Percentiles rank a stretch among this genome's conserved stretches.
Conservation (phyloP, 1,140 invertebrate genomes). For the Ceratoteleas bidentatus region DNA sequence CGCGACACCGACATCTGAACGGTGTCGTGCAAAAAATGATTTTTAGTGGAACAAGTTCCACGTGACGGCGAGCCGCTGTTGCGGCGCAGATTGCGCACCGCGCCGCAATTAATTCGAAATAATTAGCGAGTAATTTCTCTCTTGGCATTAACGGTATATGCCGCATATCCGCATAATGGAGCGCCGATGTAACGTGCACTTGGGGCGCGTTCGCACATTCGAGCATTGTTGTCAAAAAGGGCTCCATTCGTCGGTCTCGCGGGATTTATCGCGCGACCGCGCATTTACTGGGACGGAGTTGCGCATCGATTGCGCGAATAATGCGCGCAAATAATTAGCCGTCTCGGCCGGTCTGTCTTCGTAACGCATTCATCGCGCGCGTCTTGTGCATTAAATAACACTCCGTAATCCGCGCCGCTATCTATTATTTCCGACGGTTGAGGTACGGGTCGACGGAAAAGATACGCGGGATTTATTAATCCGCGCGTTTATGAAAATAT, state of each 20-base stretch:
- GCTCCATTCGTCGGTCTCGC: conserved; percentile 5
- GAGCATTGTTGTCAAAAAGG: conserved; percentile 62
- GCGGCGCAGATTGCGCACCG: conserved; percentile 49
- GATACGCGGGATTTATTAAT: conserved; percentile 65
- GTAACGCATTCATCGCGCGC: conserved; percentile 39
- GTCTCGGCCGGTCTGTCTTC: conserved; percentile 11
- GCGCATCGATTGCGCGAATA: conserved; percentile 8
- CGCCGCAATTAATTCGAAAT: conserved; percentile 76
- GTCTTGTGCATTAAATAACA: conserved; percentile 50
- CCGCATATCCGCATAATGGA: conserved; percentile 61
- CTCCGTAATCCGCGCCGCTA: conserved; percentile 34
- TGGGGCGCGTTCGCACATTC: conserved; percentile 58
- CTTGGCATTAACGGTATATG: conserved; percentile 69
- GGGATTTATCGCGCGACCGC: conserved; percentile 24
- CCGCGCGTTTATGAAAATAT: conserved; percentile 61
- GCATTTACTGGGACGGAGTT: conserved; percentile 5
- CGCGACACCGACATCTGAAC: conserved; percentile 1
- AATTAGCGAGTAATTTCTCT: conserved; percentile 74
- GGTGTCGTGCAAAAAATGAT: conserved; percentile 15
- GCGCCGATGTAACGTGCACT: conserved; percentile 24
- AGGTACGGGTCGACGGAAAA: conserved; percentile 28
- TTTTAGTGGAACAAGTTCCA: conserved; percentile 25
- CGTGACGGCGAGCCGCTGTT: conserved; percentile 48
- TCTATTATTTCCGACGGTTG: conserved; percentile 55
- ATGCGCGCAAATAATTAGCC: conserved; percentile 42